Base-by-base conservation (phyloP, 1,140 invertebrate species). In the Rhagoletis zephyria region DNA sequence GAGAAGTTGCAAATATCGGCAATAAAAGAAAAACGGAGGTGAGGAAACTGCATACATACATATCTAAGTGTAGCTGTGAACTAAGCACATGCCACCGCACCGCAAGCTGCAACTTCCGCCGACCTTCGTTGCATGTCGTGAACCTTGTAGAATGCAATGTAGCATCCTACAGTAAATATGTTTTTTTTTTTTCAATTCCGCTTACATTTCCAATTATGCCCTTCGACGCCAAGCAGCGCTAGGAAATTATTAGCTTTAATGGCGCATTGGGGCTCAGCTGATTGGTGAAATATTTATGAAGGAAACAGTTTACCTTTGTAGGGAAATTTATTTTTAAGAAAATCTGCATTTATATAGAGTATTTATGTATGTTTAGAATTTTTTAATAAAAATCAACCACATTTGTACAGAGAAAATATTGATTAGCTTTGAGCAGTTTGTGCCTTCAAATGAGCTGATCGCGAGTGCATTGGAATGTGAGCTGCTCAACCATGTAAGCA, bases 11-110 rank as follows among this genome's bases (percentile, higher is more conserved):
- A 48, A 48, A 16, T 40, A 45, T 74, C 51, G 14, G 67, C 10
- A 74, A 45, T 7, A 56, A 10, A 10, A 5, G 10, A 56, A 56
- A 0, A 56, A 56, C 61, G 45, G 40, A 4, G 45, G 67, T 40
- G 67, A 30, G 67, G 67, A 74, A 74, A 74, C 45, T 42, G 45
- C 45, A 74, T 74, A 48, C 45, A 30, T 74, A 42, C 67, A 74
- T 74, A 30, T 30, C 30, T 30, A 16, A 1, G 42, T n/a, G 67
- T 16, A 45, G 67, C 42, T 74, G 45, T 74, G 42, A 5, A 2
- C 5, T 10, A 56, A 70, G 45, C 67, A 70, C 67, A 70, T 70
- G 67, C 67, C 67, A 70, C 67, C 40, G 67, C 67, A 70, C 67
- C 40, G 67, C 67, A 4, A 45, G 67, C 14, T 48, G 67, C 67